Evolutionary conservation across 2,113 vertebrate genomes (phyloP).

Genomic region (Neogobius melanostomus): DNA sequence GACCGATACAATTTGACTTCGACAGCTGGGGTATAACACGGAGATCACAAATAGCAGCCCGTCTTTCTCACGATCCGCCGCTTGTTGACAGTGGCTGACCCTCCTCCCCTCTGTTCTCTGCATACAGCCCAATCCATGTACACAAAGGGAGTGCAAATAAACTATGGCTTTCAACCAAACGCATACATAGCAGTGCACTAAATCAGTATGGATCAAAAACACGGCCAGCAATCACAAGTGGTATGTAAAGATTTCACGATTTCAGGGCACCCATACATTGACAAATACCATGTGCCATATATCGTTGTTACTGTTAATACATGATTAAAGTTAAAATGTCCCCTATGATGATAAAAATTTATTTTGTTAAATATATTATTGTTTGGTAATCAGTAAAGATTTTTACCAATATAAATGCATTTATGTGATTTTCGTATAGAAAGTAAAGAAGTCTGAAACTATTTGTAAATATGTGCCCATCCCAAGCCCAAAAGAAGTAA

Average conservation of each 20-base stretch:
- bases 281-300: too few relatives aligned
- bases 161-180: constrained; percentile 42
- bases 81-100: constrained; percentile 76
- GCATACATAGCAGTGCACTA: constrained; percentile 38
- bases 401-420: too few relatives aligned
- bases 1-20: constrained; percentile 45
- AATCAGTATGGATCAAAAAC: constrained; percentile 56
- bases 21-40: constrained; percentile 67
- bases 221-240: constrained; percentile 53
- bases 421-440: too few relatives aligned
- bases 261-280: too few relatives aligned
- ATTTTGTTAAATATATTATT: too few relatives aligned
- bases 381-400: too few relatives aligned
- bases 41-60: constrained; percentile 65
- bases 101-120: constrained; percentile 52
- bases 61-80: constrained; percentile 75
- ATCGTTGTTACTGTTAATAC: too few relatives aligned
- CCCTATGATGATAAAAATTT: too few relatives aligned
- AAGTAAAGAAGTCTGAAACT: too few relatives aligned
- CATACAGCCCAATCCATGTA: constrained; percentile 67
- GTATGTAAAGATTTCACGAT: constrained; percentile 43
- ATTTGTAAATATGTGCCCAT: background rate
- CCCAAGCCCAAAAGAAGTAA: background rate
- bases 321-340: too few relatives aligned
- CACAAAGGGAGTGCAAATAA: constrained; percentile 73